Evolutionary conservation across 2,888 invertebrate species (phyloP), one percentile per base, ranked within the genome.

Genomic region (Eueremaeus valkanovi): DNA sequence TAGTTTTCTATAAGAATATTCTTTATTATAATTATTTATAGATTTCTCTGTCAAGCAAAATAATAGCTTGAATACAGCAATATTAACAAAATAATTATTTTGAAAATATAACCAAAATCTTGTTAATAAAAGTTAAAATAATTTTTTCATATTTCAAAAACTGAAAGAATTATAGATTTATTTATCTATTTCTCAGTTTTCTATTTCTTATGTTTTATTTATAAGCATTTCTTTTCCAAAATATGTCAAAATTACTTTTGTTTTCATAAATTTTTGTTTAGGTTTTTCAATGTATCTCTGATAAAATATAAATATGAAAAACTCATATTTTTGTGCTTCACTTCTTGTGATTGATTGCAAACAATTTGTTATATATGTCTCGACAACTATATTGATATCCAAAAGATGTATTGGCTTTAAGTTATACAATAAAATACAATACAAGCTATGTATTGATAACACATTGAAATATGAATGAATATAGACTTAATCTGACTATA

Each of bases 361-460:
- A 68, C 68, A 36, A 68, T 68, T 68, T 68, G 40, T 68, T 68
- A 61, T 61, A 42, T 40, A n/a, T 68, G 36, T 68, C 68, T 68
- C 68, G 16, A 21, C 68, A n/a, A 68, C 61, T 18, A 3, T 55
- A 55, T 33, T 63, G 36, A 33, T 31, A 63, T 63, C 63, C 0
- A 33, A 33, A 33, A 63, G 63, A 63, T 63, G 29, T 63, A 63
- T 63, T 63, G 36, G 27, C 63, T 63, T 33, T 63, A 36, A 63
- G 29, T 63, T 63, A 63, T 63, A 29, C 63, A 21, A 55, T 24
- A 1, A 63, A 11, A 33, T 63, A 33, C 63, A 63, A 21, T 63
- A 16, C 18, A 63, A 63, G 13, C 63, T 63, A 33, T 63, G 31
- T 24, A 63, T 36, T 29, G 29, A 33, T 5, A 51, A n/a, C 18